Base-by-base conservation (phyloP, 2,113 vertebrate species). In the Prochilodus magdalenae region DNA sequence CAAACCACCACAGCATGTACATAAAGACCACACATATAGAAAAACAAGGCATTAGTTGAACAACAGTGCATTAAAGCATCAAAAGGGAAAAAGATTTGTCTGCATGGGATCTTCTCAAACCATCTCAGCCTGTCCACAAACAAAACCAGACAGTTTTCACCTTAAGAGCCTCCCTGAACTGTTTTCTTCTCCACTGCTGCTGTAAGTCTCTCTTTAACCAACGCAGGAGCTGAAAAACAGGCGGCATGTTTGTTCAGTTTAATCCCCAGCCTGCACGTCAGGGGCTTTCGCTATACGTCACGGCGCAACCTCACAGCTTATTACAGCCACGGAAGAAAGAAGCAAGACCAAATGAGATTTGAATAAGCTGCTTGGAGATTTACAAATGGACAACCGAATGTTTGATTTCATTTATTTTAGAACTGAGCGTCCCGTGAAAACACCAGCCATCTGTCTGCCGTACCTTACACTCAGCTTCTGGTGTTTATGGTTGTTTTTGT, bases 331-430 rank as follows among this genome's bases (percentile, higher is more conserved):
- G 14, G 67, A 84, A 87, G 90, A 83, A 86, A 87, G 78, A 77
- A 82, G 82, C 81, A 87, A 90, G 85, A 86, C 87, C 85, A 89
- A 91, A 91, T 89, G 89, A 91, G 90, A 93, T 89, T 88, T 88
- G 76, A 74, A 77, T 92, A 94, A 94, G 90, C 92, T 90, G 90
- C 92, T 92, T 91, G 91, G 75, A 89, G 90, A 87, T 91, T 93
- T 90, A 91, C 22, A 89, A 91, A 87, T 89, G 80, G 80, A 67
- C 86, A 90, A 90, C 77, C 87, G 80, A 85, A 83, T 87, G 88
- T 86, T 92, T 73, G 83, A 88, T 89, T 83, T 85, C 55, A 55
- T 86, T 86, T 84, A n/a, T 84, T 62, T 84, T 85, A 14, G 49
- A 70, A 78, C 59, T 40, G n/a, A 40, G 44, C 51, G 24, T 88